Evolutionary conservation across 2,888 invertebrate genomes (phyloP), one percentile per base, ranked within the genome.

Genomic region (Brenthis daphne): DNA sequence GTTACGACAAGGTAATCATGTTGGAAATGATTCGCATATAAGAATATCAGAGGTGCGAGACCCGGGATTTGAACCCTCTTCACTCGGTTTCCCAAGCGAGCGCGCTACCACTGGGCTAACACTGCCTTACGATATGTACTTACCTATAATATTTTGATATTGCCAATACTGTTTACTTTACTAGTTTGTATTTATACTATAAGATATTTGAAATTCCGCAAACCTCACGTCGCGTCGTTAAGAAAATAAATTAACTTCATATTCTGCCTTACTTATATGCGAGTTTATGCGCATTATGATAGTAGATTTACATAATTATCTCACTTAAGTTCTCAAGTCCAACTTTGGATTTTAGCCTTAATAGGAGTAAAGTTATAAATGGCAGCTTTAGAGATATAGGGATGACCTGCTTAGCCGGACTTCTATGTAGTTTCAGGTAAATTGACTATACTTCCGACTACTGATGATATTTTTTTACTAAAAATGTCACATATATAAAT

Each of bases 241-340:
- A 72, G 67, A 71, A 58, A 71, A 76, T 72, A 73, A 74, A 73
- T 70, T 73, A 58, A 75, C 71, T 74, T 74, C 71, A 76, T 74
- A 68, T 69, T 73, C 64, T 72, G 73, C 74, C 73, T 72, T 75
- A 75, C 74, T 76, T 77, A 76, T 74, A 73, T 73, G 70, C 64
- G 74, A 77, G 74, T 75, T 77, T 75, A 75, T 76, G 75, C 76
- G 73, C 75, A 77, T 77, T 77, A 77, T 74, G 74, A 72, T 64
- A 65, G 71, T 69, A 68, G 70, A 77, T 77, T 76, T 77, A 73
- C 77, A 77, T 77, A 77, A 77, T 77, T 75, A 77, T 77, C 72
- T 71, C 70, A 74, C 73, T 74, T 70, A 72, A 73, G 73, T 76
- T 73, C 70, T 72, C 70, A 73, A 70, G 68, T 64, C 68, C 61